Evolutionary conservation across 2,888 invertebrate genomes (phyloP).

Genomic region (Drosophila tripunctata): DNA sequence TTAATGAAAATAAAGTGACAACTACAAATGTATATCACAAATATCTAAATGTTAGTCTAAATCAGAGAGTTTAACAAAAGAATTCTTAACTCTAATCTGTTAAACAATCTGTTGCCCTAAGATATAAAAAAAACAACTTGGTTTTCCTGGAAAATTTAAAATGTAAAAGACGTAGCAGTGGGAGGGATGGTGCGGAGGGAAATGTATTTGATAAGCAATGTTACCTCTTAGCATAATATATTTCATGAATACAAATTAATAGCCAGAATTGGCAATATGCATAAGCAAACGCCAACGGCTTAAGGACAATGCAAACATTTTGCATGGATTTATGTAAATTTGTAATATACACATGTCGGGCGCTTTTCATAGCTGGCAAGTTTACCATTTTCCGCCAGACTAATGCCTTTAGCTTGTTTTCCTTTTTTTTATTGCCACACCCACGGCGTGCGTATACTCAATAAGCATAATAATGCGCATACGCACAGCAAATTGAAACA

Average conservation of each 20-base stretch:
- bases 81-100: not conserved
- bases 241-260: constrained; percentile 60
- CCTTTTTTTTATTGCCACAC: not conserved
- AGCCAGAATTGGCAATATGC: constrained; percentile 39
- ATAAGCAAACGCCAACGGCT: constrained; percentile 20
- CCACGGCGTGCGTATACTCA: constrained; percentile 36
- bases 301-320: constrained; percentile 63
- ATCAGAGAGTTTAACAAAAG: not conserved
- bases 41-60: not conserved
- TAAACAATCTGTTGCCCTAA: not conserved
- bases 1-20: not conserved
- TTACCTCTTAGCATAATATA: constrained; percentile 31
- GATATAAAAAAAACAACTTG: constrained; percentile 6
- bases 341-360: constrained; percentile 42
- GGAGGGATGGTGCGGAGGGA: no score
- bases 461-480: constrained; percentile 30
- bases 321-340: constrained; percentile 68
- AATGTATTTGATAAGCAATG: not conserved
- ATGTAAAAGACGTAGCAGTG: not conserved
- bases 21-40: not conserved
- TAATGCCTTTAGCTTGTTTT: constrained; percentile 21
- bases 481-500: constrained; percentile 42
- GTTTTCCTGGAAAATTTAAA: not conserved
- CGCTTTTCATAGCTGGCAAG: constrained; percentile 12
- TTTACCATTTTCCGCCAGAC: constrained; percentile 35